phyloP scores from a whole-genome alignment of 1,140 invertebrate genomes.

The Cotesia chilonis region DNA sequence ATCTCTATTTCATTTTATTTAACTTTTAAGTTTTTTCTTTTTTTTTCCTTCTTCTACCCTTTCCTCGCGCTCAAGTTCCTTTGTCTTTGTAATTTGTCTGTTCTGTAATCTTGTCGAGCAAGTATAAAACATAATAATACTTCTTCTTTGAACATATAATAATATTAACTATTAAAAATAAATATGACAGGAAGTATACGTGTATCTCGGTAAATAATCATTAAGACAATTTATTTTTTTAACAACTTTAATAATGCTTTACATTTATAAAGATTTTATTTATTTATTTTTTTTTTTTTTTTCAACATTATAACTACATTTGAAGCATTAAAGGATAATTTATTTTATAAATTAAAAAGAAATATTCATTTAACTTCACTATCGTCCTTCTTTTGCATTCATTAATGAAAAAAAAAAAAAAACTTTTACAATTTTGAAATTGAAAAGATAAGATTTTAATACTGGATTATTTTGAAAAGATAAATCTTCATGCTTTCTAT shows the following conservation, averaged over 20 bases:
- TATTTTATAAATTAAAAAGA: too few relatives aligned
- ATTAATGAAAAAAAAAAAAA: not conserved
- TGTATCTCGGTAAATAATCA: slow-evolving; percentile 4
- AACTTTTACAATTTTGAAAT: not conserved
- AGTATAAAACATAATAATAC: slow-evolving; percentile 39
- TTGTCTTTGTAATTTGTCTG: slow-evolving; percentile 3
- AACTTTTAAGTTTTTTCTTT: not conserved
- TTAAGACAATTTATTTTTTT: not conserved
- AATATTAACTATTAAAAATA: not conserved
- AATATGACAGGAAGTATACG: not conserved
- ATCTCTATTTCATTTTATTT: not conserved
- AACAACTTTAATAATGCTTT: not conserved
- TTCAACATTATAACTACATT: too few relatives aligned
- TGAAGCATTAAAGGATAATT: too few relatives aligned
- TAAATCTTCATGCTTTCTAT: not conserved
- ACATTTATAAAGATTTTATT: too few relatives aligned
- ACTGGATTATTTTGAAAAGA: not conserved
- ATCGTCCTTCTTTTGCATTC: not conserved
- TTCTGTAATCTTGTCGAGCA: slow-evolving; percentile 28
- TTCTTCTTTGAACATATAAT: slow-evolving; percentile 22
- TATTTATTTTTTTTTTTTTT: too few relatives aligned
- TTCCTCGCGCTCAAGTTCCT: too few relatives aligned
- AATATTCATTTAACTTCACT: too few relatives aligned
- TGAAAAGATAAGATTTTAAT: not conserved
- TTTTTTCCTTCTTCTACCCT: too few relatives aligned